Conservation (phyloP, 2,888 invertebrate species). For the Eudasyphora cyanicolor region DNA sequence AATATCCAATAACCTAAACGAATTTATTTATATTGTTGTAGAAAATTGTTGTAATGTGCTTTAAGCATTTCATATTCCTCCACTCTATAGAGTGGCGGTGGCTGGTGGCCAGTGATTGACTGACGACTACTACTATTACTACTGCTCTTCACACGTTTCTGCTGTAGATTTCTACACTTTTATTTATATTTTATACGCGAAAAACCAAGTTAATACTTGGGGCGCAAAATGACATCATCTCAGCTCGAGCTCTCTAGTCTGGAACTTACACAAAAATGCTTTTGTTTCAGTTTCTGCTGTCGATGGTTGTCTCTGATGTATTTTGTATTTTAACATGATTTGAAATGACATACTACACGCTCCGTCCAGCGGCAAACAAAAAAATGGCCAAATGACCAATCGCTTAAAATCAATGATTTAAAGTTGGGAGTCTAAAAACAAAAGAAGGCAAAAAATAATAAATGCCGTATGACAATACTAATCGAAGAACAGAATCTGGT, state of each 20-base stretch:
- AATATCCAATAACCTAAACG: too few species aligned
- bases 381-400: neutral
- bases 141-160: neutral
- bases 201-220: conserved; percentile 22
- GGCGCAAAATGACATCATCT: conserved; percentile 45
- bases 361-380: neutral
- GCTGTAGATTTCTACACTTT: neutral
- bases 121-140: neutral
- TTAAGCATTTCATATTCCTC: too few species aligned
- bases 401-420: conserved; percentile 21
- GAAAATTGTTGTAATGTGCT: too few species aligned
- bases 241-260: neutral
- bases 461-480: neutral
- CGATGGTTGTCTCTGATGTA: neutral
- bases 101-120: neutral
- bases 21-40: too few species aligned
- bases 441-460: neutral
- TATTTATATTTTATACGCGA: neutral
- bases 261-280: conserved; percentile 29
- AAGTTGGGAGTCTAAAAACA: neutral
- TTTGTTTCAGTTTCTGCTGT: neutral
- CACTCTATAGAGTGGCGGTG: too few species aligned
- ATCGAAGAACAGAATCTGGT: neutral
- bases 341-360: conserved; percentile 44
- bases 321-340: conserved; percentile 46